phyloP scores from a whole-genome alignment of 2,888 invertebrate species.

The Hirudinaria manillensis region DNA sequence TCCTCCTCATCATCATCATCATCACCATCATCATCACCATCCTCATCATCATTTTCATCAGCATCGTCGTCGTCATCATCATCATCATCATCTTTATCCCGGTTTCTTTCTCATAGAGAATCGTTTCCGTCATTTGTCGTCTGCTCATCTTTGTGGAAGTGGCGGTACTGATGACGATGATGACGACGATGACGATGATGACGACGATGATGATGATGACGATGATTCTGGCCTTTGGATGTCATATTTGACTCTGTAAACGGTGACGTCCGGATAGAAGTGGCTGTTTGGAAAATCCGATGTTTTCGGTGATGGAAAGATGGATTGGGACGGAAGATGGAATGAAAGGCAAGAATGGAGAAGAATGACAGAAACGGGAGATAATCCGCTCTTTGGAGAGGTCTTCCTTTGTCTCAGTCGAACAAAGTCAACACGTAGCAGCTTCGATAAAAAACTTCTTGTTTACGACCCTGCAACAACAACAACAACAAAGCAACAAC shows the following conservation, averaged over 20 bases:
- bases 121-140: not conserved
- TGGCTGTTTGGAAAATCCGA: too few species aligned
- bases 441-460: too few species aligned
- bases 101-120: too few species aligned
- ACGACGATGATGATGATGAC: slow-evolving; percentile 31
- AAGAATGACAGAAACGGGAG: not conserved
- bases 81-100: slow-evolving; percentile 1
- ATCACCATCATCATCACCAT: slow-evolving; percentile 9
- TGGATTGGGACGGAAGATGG: not conserved
- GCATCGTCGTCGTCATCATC: slow-evolving; percentile 16
- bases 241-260: not conserved
- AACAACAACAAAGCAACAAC: slow-evolving; percentile 2
- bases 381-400: not conserved
- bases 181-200: slow-evolving; percentile 32
- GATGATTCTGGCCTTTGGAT: slow-evolving; percentile 27
- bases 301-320: not conserved
- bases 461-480: not conserved
- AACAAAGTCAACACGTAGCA: too few species aligned
- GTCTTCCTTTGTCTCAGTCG: not conserved
- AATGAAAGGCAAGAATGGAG: not conserved
- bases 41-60: slow-evolving; percentile 23
- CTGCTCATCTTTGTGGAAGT: not conserved
- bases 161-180: not conserved
- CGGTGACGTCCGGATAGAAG: not conserved
- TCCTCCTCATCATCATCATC: slow-evolving; percentile 14